phyloP scores from a whole-genome alignment of 2,113 vertebrate species.

The Podarcis raffonei region DNA sequence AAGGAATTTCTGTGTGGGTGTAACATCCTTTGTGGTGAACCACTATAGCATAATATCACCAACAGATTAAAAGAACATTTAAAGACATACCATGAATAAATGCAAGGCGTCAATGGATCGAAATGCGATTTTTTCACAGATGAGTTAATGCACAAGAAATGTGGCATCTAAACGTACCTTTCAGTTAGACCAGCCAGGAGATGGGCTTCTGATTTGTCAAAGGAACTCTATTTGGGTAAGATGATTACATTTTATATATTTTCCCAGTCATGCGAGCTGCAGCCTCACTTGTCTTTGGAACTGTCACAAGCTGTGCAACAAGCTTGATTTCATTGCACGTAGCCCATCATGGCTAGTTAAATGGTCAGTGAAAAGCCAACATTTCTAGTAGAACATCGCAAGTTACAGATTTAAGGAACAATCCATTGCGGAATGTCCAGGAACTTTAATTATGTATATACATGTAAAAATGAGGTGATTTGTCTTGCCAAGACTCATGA shows the following conservation, averaged over 20 bases:
- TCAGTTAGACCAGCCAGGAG: not conserved
- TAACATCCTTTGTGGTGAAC: constrained; percentile 23
- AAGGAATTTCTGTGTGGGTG: constrained; percentile 22
- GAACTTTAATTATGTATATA: not conserved
- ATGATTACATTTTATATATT: not conserved
- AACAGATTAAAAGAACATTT: constrained; percentile 13
- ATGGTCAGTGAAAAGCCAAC: not conserved
- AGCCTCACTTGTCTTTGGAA: not conserved
- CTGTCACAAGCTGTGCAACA: not conserved
- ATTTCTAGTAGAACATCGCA: not conserved
- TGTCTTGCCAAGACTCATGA: not conserved
- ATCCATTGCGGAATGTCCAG: not conserved
- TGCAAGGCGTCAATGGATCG: not conserved
- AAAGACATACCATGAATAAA: not conserved
- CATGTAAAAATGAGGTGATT: not conserved
- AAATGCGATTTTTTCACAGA: not conserved
- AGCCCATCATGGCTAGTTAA: not conserved
- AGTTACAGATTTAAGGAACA: not conserved
- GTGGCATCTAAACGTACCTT: not conserved
- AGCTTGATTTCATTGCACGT: not conserved
- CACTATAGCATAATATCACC: constrained; percentile 8
- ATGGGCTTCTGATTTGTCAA: not conserved
- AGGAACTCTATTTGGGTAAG: not conserved
- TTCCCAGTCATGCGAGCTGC: not conserved
- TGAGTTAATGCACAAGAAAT: not conserved